Conservation (phyloP, 1,140 invertebrate species). For the Parapsyche elsis region DNA sequence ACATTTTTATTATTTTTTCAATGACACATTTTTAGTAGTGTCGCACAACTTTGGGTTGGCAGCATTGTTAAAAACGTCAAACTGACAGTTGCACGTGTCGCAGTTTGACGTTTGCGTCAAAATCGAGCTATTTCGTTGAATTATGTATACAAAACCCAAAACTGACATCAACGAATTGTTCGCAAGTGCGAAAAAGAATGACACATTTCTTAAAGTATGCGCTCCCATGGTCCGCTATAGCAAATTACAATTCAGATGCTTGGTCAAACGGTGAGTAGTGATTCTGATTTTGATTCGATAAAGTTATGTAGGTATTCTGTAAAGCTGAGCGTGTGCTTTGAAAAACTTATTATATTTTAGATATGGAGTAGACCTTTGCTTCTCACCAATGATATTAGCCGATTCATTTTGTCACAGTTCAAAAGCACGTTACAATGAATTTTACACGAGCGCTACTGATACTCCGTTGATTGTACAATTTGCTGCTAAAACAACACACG, state of each 20-base stretch:
- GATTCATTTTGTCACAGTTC: conserved; percentile 91
- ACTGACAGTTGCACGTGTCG: too few species aligned
- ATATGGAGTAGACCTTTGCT: conserved; percentile 91
- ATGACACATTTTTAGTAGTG: too few species aligned
- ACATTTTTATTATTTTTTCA: too few species aligned
- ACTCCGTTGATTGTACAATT: conserved; percentile 93
- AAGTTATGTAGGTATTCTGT: too few species aligned
- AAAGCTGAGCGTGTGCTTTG: too few species aligned
- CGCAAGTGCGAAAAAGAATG: conserved; percentile 62
- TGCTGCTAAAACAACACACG: conserved; percentile 85
- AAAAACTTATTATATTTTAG: conserved; percentile 58
- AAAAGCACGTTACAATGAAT: conserved; percentile 90
- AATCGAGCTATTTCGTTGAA: too few species aligned
- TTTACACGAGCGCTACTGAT: conserved; percentile 83
- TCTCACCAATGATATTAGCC: conserved; percentile 96
- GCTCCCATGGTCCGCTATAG: conserved; percentile 98
- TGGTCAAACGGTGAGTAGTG: conserved; percentile 74
- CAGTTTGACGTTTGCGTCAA: too few species aligned
- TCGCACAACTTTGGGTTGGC: too few species aligned
- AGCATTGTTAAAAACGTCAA: too few species aligned
- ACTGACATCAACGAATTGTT: conserved; percentile 75
- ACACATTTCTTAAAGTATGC: conserved; percentile 81
- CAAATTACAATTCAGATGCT: conserved; percentile 86
- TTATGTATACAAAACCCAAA: conserved; percentile 58
- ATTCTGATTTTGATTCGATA: not conserved